Conservation (phyloP, 2,888 invertebrate genomes). For the Odontocolon sp. region DNA sequence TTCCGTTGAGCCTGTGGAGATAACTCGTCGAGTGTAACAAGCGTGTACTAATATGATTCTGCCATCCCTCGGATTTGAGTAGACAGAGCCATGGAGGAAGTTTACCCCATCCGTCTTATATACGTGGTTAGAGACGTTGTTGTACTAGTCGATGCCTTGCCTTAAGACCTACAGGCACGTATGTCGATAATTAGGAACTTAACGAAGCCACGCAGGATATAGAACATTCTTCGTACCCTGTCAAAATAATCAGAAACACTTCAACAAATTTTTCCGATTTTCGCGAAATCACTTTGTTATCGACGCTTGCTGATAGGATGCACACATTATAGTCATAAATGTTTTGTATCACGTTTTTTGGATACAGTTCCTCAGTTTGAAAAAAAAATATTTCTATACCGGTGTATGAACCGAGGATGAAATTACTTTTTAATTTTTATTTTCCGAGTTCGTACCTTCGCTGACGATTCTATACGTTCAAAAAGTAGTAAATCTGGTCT, state of each 20-base stretch:
- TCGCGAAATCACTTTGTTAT: too few relatives aligned
- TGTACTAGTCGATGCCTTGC: conserved; percentile 66
- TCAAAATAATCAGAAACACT: conserved; percentile 67
- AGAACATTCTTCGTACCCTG: conserved; percentile 51
- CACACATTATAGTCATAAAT: too few relatives aligned
- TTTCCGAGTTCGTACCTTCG: conserved; percentile 33
- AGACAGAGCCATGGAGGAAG: conserved; percentile 15
- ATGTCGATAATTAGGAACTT: conserved; percentile 74
- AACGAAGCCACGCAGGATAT: conserved; percentile 67
- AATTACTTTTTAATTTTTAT: conserved; percentile 43
- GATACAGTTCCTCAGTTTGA: not conserved
- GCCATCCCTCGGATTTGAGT: conserved; percentile 30
- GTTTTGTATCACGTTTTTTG: too few relatives aligned
- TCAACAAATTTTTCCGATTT: not conserved
- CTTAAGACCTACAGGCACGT: conserved; percentile 67
- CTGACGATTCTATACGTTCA: conserved; percentile 52
- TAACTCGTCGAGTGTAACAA: conserved; percentile 50
- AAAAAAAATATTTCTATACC: conserved; percentile 26
- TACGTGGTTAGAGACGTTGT: conserved; percentile 58
- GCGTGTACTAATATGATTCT: conserved; percentile 55
- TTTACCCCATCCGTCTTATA: conserved; percentile 48
- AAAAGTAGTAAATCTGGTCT: conserved; percentile 54
- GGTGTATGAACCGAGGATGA: conserved; percentile 24
- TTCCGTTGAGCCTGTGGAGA: conserved; percentile 33
- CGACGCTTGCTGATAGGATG: too few relatives aligned